These are phyloP conservation scores for Carabus problematicus DNA, from an alignment of 2,888 invertebrate genomes.

Conservation along the genomic window DNA sequence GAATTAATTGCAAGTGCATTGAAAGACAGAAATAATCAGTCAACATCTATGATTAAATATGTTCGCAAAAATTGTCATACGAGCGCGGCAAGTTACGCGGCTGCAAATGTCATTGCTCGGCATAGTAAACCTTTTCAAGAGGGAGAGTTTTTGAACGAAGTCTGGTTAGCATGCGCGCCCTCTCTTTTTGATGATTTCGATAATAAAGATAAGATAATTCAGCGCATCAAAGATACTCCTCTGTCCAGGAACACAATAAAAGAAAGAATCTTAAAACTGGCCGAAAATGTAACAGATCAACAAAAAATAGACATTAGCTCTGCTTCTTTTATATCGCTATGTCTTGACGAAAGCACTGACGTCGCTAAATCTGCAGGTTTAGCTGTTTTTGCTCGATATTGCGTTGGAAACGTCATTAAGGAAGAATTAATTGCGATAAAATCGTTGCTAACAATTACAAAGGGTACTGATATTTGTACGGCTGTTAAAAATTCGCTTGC, in stretches of 20 bases:
- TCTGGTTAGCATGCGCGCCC: too few species aligned
- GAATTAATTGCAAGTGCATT: slow-evolving; percentile 46
- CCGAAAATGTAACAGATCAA: slow-evolving; percentile 43
- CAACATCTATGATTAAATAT: slow-evolving; percentile 46
- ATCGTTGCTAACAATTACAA: slow-evolving; percentile 44
- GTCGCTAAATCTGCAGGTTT: slow-evolving; percentile 44
- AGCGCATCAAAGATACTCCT: slow-evolving; percentile 44
- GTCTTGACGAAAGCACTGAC: slow-evolving; percentile 46
- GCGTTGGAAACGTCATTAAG: slow-evolving; percentile 35
- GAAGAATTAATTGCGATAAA: slow-evolving; percentile 44
- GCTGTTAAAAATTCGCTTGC: slow-evolving; percentile 44
- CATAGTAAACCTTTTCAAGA: slow-evolving; percentile 45
- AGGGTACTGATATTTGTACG: slow-evolving; percentile 38
- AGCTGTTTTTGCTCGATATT: slow-evolving; percentile 46
- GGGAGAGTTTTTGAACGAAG: slow-evolving; percentile 43
- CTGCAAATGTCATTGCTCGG: too few species aligned
- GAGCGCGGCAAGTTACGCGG: too few species aligned
- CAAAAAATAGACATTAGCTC: slow-evolving; percentile 44
- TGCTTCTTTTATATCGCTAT: slow-evolving; percentile 44
- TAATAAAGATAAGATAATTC: slow-evolving; percentile 43
- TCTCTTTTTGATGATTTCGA: too few species aligned
- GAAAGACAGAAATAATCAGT: slow-evolving; percentile 46
- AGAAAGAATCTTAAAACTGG: slow-evolving; percentile 46
- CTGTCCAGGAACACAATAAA: slow-evolving; percentile 46
- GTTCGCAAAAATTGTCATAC: slow-evolving; percentile 45